Evolutionary conservation across 2,113 vertebrate genomes (phyloP).

Genomic region (Catagonus wagneri): DNA sequence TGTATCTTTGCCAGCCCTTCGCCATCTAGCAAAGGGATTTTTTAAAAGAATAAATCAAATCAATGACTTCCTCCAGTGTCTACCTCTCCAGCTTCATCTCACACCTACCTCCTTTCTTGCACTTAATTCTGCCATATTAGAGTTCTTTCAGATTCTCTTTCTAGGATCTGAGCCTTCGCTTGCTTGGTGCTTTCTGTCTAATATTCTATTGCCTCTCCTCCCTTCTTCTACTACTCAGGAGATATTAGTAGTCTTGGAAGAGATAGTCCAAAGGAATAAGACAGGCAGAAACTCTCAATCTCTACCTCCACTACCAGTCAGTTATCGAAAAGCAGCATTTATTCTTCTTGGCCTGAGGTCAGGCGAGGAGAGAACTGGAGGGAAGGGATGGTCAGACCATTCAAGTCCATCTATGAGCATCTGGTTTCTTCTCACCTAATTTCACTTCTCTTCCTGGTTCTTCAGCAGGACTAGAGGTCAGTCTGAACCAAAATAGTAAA

Average conservation of each 20-base stretch:
- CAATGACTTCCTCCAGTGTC: neutral
- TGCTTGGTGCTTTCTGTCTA: neutral
- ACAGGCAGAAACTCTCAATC: neutral
- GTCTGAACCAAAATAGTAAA: constrained; percentile 3
- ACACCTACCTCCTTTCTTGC: neutral
- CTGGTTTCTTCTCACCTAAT: neutral
- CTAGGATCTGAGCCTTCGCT: neutral
- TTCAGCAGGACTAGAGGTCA: neutral
- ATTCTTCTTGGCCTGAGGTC: neutral
- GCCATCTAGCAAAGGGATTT: neutral
- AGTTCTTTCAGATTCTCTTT: neutral
- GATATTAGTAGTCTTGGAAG: neutral
- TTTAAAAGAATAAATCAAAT: neutral
- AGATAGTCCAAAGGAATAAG: neutral
- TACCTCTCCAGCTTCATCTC: neutral
- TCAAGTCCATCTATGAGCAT: neutral
- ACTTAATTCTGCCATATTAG: neutral
- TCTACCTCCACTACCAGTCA: neutral
- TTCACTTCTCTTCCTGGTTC: neutral
- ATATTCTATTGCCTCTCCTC: neutral
- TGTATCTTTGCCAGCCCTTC: neutral
- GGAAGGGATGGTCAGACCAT: neutral
- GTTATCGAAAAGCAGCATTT: neutral
- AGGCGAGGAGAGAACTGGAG: neutral
- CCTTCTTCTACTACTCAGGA: neutral